phyloP scores from a whole-genome alignment of 2,113 vertebrate genomes.

The Megaceryle torquata region DNA sequence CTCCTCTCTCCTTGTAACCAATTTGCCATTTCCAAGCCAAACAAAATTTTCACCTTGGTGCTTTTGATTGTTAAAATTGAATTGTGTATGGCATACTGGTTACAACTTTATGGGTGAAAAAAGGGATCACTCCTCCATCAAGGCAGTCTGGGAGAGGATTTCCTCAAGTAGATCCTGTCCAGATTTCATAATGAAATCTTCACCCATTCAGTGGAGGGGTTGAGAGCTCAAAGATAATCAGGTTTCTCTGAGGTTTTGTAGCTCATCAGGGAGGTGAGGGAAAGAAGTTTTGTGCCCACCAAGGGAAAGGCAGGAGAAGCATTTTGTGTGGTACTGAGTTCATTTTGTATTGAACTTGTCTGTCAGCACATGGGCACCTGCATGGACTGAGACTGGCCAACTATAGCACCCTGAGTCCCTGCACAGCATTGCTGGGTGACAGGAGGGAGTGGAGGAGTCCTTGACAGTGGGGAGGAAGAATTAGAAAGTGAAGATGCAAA shows the following conservation, averaged over 20 bases:
- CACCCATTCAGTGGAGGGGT: not conserved
- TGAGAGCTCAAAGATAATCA: not conserved
- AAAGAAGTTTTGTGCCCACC: not conserved
- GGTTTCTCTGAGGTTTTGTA: not conserved
- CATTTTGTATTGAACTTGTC: not conserved
- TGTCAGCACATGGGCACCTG: too few relatives aligned
- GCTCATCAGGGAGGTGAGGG: not conserved
- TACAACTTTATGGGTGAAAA: not conserved
- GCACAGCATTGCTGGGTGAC: accelerated
- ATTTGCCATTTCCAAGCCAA: not conserved
- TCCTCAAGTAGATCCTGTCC: not conserved
- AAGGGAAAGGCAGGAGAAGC: not conserved
- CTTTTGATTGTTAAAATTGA: not conserved
- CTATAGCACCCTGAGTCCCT: not conserved
- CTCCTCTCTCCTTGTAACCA: not conserved
- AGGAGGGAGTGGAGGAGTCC: not conserved
- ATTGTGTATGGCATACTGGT: not conserved
- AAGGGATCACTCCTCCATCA: not conserved
- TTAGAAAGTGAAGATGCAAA: not conserved
- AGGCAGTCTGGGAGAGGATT: not conserved
- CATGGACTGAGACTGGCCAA: not conserved
- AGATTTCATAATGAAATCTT: not conserved
- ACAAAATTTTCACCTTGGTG: not conserved
- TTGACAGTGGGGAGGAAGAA: not conserved
- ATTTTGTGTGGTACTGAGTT: not conserved